Conservation (phyloP, 2,797 vertebrate species). For the Liparis tanakae region DNA sequence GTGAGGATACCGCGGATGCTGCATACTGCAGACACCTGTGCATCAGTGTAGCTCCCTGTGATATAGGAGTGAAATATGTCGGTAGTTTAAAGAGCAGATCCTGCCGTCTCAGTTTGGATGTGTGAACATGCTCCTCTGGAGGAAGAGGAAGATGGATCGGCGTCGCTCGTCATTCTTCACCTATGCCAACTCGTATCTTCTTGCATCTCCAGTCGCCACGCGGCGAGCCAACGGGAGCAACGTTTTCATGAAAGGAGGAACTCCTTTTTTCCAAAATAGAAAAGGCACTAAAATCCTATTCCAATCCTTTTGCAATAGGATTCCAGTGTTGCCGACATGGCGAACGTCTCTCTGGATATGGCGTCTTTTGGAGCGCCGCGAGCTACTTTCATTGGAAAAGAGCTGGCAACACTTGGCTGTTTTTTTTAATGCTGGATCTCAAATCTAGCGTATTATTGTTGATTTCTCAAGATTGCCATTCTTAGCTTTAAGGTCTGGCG, state of each 20-base stretch:
- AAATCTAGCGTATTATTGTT: background rate
- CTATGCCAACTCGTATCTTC: constrained; percentile 16
- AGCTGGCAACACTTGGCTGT: background rate
- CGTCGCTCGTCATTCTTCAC: constrained; percentile 3
- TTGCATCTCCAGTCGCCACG: constrained; percentile 11
- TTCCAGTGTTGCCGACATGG: background rate
- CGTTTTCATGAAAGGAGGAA: background rate
- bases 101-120: background rate
- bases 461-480: background rate
- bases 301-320: background rate
- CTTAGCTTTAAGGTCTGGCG: background rate
- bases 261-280: background rate
- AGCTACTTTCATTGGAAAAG: background rate
- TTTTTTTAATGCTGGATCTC: background rate
- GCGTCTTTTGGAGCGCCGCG: background rate
- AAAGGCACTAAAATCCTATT: background rate
- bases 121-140: background rate
- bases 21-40: constrained; percentile 52
- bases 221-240: background rate
- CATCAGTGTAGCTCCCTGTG: constrained; percentile 1
- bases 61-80: background rate
- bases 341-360: background rate
- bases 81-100: constrained; percentile 4
- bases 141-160: constrained; percentile 10
- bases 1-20: background rate